Conservation (phyloP, 23 tunicate genomes). For the Trididemnum miniatum region DNA sequence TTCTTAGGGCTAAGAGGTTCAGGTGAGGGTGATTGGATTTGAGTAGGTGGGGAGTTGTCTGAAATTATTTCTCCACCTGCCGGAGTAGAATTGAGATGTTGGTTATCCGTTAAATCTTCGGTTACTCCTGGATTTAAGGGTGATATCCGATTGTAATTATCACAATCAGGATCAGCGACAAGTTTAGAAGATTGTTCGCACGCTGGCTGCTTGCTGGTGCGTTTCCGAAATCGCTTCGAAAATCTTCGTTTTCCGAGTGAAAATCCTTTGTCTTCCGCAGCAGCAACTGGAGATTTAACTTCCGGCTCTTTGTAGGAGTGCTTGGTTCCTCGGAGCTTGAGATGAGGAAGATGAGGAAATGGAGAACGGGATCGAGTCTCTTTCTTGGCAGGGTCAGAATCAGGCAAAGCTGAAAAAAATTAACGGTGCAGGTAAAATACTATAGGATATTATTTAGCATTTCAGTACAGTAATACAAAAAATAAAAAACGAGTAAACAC, state of each 20-base stretch:
- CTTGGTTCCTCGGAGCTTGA: not conserved
- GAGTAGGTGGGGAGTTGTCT: not conserved
- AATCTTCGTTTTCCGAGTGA: conserved; percentile 18
- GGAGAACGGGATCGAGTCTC: conserved; percentile 29
- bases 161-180: not conserved
- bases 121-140: not conserved
- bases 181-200: not conserved
- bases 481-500: too few species aligned
- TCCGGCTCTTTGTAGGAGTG: not conserved
- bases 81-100: not conserved
- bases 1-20: not conserved
- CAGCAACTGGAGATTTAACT: not conserved
- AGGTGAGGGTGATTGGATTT: not conserved
- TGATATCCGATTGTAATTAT: too few species aligned
- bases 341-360: conserved; percentile 4
- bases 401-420: too few species aligned
- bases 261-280: conserved; percentile 1
- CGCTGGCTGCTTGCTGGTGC: conserved; percentile 2
- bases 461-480: too few species aligned
- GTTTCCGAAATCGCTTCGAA: conserved; percentile 51
- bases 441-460: too few species aligned
- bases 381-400: too few species aligned
- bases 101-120: not conserved
- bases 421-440: too few species aligned
- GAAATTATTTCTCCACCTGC: not conserved